A percentile compares a stretch with the other conserved stretches of the same genome.
Conservation (phyloP, 2,888 invertebrate genomes). For the Blastobasis lacticolella region DNA sequence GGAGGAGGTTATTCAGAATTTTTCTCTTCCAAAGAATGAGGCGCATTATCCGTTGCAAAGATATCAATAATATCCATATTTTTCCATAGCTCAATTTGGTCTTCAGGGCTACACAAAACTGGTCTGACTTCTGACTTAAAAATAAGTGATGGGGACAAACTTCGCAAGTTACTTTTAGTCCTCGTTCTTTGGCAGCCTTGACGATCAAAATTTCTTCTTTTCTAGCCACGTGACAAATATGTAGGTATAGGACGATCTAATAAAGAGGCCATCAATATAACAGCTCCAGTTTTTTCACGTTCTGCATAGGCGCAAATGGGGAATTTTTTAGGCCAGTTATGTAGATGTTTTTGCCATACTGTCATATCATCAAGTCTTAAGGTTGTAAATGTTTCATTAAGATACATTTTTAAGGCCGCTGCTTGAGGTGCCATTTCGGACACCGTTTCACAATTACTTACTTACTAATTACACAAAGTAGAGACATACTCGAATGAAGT, state of each 20-base stretch:
- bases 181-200: slow-evolving; percentile 90
- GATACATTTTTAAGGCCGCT: slow-evolving; percentile 97
- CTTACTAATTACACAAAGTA: too few relatives aligned
- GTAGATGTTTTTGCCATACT: slow-evolving; percentile 94
- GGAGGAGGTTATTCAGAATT: slow-evolving; percentile 87
- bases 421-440: slow-evolving; percentile 85
- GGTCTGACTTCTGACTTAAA: slow-evolving; percentile 93
- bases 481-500: slow-evolving; percentile 85
- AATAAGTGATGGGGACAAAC: slow-evolving; percentile 99
- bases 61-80: slow-evolving; percentile 95
- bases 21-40: slow-evolving; percentile 95
- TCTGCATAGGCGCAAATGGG: slow-evolving; percentile 98
- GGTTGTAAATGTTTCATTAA: slow-evolving; percentile 97
- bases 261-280: slow-evolving; percentile 90
- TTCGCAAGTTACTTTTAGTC: slow-evolving; percentile 96
- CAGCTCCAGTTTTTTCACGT: slow-evolving; percentile 94
- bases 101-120: slow-evolving; percentile 86
- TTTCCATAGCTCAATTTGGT: too few relatives aligned
- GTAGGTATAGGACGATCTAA: slow-evolving; percentile 92
- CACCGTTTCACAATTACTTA: slow-evolving; percentile 82
- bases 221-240: slow-evolving; percentile 97
- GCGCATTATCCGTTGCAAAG: slow-evolving; percentile 99
- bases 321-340: slow-evolving; percentile 92
- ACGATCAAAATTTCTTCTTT: slow-evolving; percentile 96
- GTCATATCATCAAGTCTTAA: slow-evolving; percentile 89